A percentile compares a stretch with the other conserved stretches of the same genome.
Conservation (phyloP, 2,113 vertebrate genomes). For the Noturus placidus region DNA sequence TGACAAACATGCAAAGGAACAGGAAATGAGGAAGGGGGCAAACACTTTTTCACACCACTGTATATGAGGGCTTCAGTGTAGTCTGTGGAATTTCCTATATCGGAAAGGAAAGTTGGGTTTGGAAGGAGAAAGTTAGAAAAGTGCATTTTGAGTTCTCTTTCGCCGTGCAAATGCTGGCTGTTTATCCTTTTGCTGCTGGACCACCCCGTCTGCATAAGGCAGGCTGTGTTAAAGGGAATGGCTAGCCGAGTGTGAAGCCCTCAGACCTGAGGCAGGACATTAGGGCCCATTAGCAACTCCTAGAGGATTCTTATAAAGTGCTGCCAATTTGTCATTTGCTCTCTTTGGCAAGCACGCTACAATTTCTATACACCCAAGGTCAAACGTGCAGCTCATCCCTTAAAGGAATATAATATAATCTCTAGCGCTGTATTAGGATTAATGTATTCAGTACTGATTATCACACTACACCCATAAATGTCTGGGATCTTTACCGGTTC, state of each 20-base stretch:
- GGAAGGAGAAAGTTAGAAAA: not conserved
- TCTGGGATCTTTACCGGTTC: not conserved
- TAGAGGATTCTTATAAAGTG: conserved; percentile 78
- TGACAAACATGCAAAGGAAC: too few relatives aligned
- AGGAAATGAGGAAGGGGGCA: too few relatives aligned
- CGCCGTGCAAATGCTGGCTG: not conserved
- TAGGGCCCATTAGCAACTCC: conserved; percentile 80
- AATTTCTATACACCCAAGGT: conserved; percentile 63
- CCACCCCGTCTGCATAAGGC: conserved; percentile 61
- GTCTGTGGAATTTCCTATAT: not conserved
- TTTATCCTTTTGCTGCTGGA: conserved; percentile 45
- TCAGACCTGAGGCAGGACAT: conserved; percentile 69
- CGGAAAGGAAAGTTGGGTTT: not conserved
- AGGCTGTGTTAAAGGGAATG: conserved; percentile 62
- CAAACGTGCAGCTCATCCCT: conserved; percentile 66
- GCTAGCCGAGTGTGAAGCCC: conserved; percentile 68
- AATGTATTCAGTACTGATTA: not conserved
- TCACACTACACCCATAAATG: not conserved
- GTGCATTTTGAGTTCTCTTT: not conserved
- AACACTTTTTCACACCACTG: too few relatives aligned
- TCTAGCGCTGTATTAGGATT: not conserved
- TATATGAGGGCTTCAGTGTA: not conserved
- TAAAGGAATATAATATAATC: not conserved
- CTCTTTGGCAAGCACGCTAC: conserved; percentile 67
- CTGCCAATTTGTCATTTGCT: conserved; percentile 74